These are phyloP conservation scores for Monodelphis domestica DNA, from an alignment of 2,797 vertebrate genomes.

Conservation along the genomic window DNA sequence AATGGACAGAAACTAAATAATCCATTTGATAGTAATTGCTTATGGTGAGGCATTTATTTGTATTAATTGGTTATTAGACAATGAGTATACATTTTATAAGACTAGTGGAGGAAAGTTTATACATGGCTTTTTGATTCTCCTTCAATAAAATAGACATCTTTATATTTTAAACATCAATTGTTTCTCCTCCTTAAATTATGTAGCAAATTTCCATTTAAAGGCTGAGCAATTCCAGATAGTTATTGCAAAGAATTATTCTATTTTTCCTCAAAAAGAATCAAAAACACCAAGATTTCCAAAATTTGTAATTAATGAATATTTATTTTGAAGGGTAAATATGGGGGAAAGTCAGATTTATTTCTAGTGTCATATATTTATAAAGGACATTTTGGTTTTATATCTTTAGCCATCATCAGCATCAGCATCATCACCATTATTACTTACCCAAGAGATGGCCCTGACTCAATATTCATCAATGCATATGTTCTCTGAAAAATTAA, in stretches of 20 bases:
- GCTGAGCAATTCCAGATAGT: conserved; percentile 57
- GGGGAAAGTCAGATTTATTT: too few relatives aligned
- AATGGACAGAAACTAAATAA: conserved; percentile 42
- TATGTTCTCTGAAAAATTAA: conserved; percentile 11
- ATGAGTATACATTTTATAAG: neutral
- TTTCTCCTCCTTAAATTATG: conserved; percentile 31
- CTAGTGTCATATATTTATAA: too few relatives aligned
- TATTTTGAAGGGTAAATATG: neutral
- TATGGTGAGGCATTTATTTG: conserved; percentile 37
- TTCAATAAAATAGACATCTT: neutral
- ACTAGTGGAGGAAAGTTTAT: neutral
- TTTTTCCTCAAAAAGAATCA: conserved; percentile 78
- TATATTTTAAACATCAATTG: neutral
- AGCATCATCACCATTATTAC: conserved; percentile 46
- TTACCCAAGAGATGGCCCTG: conserved; percentile 9
- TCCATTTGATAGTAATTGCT: conserved; percentile 1
- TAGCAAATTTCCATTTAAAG: conserved; percentile 66
- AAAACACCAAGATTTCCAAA: conserved; percentile 68
- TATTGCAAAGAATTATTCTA: conserved; percentile 76
- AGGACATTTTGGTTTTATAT: too few relatives aligned
- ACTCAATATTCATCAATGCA: conserved; percentile 45
- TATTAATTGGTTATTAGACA: conserved; percentile 37
- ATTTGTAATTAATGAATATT: conserved; percentile 42
- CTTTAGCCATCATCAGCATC: too few relatives aligned
- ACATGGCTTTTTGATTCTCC: neutral